Conservation (phyloP, 2,797 vertebrate genomes). For the Buceros bicornis region DNA sequence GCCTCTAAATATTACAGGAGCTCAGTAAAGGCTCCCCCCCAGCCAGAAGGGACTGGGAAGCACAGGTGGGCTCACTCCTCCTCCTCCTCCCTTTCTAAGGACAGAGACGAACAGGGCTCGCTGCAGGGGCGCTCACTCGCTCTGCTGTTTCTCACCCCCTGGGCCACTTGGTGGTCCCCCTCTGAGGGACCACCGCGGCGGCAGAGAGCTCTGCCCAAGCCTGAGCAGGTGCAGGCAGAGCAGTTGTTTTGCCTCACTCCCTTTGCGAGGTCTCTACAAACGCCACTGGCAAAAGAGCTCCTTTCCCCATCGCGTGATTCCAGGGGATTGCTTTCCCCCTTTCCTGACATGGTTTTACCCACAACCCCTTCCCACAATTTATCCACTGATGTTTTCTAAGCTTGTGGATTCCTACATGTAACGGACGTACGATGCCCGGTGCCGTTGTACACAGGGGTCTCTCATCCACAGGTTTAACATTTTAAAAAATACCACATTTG, state of each 20-base stretch:
- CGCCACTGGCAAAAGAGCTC: background rate
- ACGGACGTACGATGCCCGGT: background rate
- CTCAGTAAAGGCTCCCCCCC: background rate
- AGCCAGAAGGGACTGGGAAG: background rate
- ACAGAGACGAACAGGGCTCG: background rate
- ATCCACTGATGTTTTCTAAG: background rate
- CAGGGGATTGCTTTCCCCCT: background rate
- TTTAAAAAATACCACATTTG: background rate
- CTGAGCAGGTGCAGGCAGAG: background rate
- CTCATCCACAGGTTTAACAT: background rate
- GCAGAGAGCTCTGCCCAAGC: background rate
- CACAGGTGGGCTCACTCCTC: background rate
- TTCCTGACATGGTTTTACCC: background rate
- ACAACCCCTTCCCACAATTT: background rate
- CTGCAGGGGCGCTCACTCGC: background rate
- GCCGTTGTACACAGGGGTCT: fast-evolving
- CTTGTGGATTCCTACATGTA: background rate
- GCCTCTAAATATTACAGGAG: background rate
- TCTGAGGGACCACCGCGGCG: fast-evolving
- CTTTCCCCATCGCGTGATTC: fast-evolving
- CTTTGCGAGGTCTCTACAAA: background rate
- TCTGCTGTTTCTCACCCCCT: background rate
- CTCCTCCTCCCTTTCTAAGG: background rate
- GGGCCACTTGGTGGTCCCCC: background rate
- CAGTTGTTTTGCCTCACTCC: background rate